Conservation (phyloP, 2,797 vertebrate genomes). For the Coccyzus lansbergi region DNA sequence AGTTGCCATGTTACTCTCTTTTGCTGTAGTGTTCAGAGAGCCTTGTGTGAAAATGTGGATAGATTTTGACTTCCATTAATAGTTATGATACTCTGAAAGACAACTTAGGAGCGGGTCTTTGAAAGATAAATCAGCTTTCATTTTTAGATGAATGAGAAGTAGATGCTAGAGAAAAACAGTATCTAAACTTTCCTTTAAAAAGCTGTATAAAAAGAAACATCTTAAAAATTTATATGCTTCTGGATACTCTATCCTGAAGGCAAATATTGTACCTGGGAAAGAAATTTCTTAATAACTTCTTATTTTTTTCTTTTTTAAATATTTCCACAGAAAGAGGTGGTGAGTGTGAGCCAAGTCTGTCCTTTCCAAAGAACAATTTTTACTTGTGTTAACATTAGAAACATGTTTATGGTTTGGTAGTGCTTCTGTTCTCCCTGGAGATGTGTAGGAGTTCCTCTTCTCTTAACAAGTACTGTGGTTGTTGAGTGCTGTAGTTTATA, state of each 20-base stretch:
- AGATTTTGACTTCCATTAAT: background rate
- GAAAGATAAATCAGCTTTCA: background rate
- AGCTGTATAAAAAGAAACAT: background rate
- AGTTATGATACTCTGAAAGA: background rate
- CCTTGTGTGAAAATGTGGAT: background rate
- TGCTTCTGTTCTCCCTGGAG: background rate
- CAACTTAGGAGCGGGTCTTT: background rate
- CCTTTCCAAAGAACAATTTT: background rate
- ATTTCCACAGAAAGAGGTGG: constrained; percentile 77
- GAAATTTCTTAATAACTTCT: constrained; percentile 30
- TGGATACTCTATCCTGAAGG: background rate
- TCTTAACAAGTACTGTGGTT: background rate
- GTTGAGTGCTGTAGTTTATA: background rate
- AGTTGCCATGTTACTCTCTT: background rate
- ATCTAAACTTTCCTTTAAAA: background rate
- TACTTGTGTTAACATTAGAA: constrained; percentile 35
- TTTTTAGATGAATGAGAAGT: background rate
- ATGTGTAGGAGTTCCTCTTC: background rate
- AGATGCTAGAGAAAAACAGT: background rate
- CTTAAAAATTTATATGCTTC: background rate
- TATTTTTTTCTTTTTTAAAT: constrained; percentile 57
- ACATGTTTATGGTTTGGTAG: constrained; percentile 42
- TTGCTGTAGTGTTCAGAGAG: background rate
- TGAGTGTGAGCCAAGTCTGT: constrained; percentile 75
- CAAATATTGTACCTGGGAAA: background rate